Evolutionary conservation across 2,888 invertebrate genomes (phyloP).

Genomic region (Protodeltote pygarga): DNA sequence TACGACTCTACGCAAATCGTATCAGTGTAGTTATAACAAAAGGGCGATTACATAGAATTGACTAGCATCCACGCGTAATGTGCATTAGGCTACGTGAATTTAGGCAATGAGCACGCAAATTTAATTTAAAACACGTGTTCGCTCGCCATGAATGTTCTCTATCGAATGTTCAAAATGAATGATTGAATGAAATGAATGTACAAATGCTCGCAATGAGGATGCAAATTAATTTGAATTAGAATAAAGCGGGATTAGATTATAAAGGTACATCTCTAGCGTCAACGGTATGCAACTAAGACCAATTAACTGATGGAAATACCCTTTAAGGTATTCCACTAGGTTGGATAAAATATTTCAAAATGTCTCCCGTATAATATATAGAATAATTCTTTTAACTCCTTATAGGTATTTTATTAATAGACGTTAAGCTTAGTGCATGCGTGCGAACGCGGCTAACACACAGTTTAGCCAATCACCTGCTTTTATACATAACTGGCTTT

Average conservation of each 20-base stretch:
- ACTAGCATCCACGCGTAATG: too few relatives aligned
- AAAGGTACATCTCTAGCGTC: constrained; percentile 33
- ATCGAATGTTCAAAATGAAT: too few relatives aligned
- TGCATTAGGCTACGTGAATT: too few relatives aligned
- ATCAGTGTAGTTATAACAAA: too few relatives aligned
- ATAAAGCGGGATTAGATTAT: constrained; percentile 2
- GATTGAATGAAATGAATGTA: too few relatives aligned
- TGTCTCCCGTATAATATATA: constrained; percentile 43
- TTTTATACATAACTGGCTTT: constrained; percentile 44
- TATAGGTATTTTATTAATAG: constrained; percentile 49
- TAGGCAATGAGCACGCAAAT: too few relatives aligned
- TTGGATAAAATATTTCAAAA: constrained; percentile 59
- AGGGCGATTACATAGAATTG: too few relatives aligned
- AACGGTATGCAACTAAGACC: constrained; percentile 50
- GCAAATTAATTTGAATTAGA: constrained; percentile 5
- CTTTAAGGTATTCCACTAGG: constrained; percentile 61
- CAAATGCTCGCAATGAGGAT: too few relatives aligned
- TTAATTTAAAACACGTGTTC: background rate
- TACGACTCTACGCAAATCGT: too few relatives aligned
- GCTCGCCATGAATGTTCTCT: constrained; percentile 21
- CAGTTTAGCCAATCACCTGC: constrained; percentile 42
- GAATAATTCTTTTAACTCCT: constrained; percentile 46
- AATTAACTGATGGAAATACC: constrained; percentile 66
- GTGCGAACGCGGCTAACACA: constrained; percentile 22
- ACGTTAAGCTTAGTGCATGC: constrained; percentile 32